These are phyloP conservation scores for Petromus typicus DNA, from an alignment of 2,113 vertebrate genomes.

Conservation along the genomic window DNA sequence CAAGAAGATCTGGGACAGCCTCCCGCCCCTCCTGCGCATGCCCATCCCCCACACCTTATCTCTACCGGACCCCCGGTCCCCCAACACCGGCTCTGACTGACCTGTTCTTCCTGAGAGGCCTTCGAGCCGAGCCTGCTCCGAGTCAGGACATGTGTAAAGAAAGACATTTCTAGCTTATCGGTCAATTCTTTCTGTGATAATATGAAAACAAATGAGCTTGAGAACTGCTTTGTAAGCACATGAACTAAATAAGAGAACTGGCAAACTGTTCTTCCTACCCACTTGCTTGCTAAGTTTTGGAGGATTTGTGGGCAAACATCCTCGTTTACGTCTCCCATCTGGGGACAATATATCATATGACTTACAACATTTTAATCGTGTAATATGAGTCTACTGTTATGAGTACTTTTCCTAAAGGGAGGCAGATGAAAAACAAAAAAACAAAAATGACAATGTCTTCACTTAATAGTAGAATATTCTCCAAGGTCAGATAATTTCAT, in stretches of 20 bases:
- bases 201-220: slow-evolving; percentile 15
- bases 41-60: no score
- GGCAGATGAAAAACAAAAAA: slow-evolving; percentile 62
- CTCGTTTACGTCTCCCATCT: slow-evolving; percentile 55
- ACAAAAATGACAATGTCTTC: slow-evolving; percentile 18
- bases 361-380: slow-evolving; percentile 69
- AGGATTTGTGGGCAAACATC: slow-evolving; percentile 43
- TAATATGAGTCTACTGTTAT: slow-evolving; percentile 63
- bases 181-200: neutral
- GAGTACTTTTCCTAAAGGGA: slow-evolving; percentile 59
- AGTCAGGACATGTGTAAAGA: neutral
- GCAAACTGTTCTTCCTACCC: slow-evolving; percentile 6
- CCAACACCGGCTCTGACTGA: neutral
- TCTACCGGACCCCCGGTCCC: neutral
- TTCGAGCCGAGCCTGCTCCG: neutral
- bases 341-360: slow-evolving; percentile 70
- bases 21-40: no score
- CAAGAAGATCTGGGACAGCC: neutral
- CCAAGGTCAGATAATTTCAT: slow-evolving; percentile 1
- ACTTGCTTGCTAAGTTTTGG: slow-evolving; percentile 7
- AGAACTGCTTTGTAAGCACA: slow-evolving; percentile 46
- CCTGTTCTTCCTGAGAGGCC: neutral
- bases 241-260: slow-evolving; percentile 58
- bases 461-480: neutral
- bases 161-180: neutral